Percentiles rank a stretch among this genome's conserved stretches.
phyloP scores from a whole-genome alignment of 2,888 invertebrate genomes.

The Hydropsyche betteni region DNA sequence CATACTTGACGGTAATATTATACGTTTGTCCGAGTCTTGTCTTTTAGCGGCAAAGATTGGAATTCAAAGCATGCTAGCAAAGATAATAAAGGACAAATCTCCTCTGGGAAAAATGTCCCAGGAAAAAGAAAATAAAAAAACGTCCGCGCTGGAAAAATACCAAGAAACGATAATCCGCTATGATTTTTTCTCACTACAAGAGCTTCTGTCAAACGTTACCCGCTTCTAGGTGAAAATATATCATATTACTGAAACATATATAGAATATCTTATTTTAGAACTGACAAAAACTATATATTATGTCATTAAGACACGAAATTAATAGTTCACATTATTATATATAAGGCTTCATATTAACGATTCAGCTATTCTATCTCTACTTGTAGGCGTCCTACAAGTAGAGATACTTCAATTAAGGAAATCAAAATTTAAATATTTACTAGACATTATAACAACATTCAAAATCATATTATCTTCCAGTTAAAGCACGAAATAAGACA shows the following conservation, averaged over 20 bases:
- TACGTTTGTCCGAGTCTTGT: conserved; percentile 1
- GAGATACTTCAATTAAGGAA: no score
- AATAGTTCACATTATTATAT: no score
- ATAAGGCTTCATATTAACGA: no score
- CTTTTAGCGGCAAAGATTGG: conserved; percentile 31
- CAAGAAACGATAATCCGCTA: conserved; percentile 21
- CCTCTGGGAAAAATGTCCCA: conserved; percentile 23
- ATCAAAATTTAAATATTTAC: no score
- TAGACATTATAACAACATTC: no score
- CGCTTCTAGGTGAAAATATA: conserved; percentile 1
- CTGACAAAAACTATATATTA: no score
- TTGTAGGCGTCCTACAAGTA: no score
- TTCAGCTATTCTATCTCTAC: no score
- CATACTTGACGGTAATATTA: no score
- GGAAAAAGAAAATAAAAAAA: not conserved
- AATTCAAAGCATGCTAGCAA: conserved; percentile 39
- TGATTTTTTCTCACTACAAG: conserved; percentile 32
- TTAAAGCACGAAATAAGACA: no score
- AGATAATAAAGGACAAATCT: conserved; percentile 40
- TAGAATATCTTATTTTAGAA: not conserved
- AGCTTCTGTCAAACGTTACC: conserved; percentile 13
- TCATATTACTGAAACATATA: not conserved
- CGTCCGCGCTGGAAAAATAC: conserved; percentile 12
- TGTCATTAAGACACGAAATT: no score
- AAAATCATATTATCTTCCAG: no score